Evolutionary conservation across 2,888 invertebrate genomes (phyloP).

Genomic region (Blomia tropicalis): DNA sequence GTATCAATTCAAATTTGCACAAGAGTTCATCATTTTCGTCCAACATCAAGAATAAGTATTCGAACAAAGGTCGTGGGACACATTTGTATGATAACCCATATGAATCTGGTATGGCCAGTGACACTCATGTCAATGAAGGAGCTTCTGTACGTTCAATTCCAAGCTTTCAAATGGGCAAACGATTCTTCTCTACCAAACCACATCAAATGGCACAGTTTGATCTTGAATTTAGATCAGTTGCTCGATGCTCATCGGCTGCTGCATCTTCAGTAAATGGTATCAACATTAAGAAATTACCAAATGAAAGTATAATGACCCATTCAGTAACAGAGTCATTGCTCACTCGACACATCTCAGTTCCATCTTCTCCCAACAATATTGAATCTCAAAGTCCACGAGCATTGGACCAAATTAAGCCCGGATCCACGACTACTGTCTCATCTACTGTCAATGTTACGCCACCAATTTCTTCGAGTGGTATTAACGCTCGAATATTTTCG

Average conservation of each 20-base stretch:
- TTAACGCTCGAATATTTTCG: conserved; percentile 10
- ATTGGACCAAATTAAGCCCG: neutral
- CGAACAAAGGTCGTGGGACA: neutral
- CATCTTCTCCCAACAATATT: conserved; percentile 5
- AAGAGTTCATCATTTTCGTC: conserved; percentile 7
- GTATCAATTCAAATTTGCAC: too few relatives aligned
- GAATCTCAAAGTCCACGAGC: conserved; percentile 1
- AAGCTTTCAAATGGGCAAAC: conserved; percentile 21
- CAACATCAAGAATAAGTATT: neutral
- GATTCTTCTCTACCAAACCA: conserved; percentile 23
- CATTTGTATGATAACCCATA: neutral
- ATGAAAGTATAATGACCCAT: conserved; percentile 10
- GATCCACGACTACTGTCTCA: neutral
- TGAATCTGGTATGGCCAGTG: neutral
- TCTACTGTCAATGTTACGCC: conserved; percentile 3
- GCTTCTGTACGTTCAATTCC: conserved; percentile 7
- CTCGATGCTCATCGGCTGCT: conserved; percentile 1
- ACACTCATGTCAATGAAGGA: neutral
- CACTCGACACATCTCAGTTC: neutral
- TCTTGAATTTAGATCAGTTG: neutral
- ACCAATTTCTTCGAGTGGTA: neutral
- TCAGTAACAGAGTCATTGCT: conserved; percentile 1
- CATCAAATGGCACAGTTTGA: conserved; percentile 19
- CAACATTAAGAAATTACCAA: neutral
- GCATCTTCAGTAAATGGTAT: neutral